Conservation (phyloP, 2,797 vertebrate genomes). For the Microhierax caerulescens region DNA sequence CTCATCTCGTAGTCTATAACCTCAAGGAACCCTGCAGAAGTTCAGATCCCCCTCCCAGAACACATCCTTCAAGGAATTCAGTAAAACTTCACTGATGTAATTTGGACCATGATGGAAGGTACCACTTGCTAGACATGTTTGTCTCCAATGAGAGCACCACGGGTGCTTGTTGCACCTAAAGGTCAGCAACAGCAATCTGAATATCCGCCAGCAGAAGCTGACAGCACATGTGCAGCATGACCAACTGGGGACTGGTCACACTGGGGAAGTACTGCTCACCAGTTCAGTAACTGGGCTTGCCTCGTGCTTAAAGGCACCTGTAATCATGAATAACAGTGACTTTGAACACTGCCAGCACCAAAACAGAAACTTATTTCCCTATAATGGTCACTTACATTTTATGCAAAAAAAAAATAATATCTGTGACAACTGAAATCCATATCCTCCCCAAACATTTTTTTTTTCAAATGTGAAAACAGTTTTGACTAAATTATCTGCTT, state of each 20-base stretch:
- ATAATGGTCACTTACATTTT: not conserved
- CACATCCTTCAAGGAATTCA: not conserved
- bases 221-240: not conserved
- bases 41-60: not conserved
- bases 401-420: not conserved
- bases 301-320: not conserved
- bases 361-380: not conserved
- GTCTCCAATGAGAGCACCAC: not conserved
- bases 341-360: not conserved
- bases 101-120: fast-evolving
- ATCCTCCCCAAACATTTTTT: not conserved
- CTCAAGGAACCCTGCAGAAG: not conserved
- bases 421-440: not conserved
- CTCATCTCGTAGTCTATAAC: not conserved
- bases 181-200: not conserved
- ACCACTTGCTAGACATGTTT: not conserved
- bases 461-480: not conserved
- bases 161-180: not conserved
- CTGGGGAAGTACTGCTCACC: not conserved
- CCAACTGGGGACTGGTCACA: not conserved
- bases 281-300: not conserved
- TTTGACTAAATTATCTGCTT: not conserved
- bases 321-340: not conserved
- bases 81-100: not conserved
- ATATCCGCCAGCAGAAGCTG: not conserved